Conservation (phyloP, 2,113 vertebrate genomes). For the Xiphias gladius region DNA sequence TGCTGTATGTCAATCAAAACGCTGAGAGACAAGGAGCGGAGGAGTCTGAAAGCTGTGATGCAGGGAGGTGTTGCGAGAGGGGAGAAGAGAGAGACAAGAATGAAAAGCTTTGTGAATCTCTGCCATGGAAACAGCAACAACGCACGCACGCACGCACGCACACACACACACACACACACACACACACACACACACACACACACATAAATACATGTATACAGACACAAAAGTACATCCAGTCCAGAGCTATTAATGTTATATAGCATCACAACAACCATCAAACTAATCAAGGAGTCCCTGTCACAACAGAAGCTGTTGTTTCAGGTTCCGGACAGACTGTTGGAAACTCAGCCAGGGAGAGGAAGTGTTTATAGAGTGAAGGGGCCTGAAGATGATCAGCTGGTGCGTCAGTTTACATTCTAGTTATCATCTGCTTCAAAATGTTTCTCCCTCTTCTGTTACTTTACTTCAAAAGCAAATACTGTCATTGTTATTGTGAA, state of each 20-base stretch:
- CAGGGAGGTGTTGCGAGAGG: slow-evolving; percentile 75
- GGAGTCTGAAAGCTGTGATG: slow-evolving; percentile 79
- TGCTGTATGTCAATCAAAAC: slow-evolving; percentile 78
- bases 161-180: background rate
- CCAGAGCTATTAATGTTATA: slow-evolving; percentile 64
- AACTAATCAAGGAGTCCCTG: slow-evolving; percentile 52
- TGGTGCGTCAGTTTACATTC: slow-evolving; percentile 39
- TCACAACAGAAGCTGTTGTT: slow-evolving; percentile 51
- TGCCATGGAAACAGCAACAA: slow-evolving; percentile 70
- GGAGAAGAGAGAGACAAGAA: slow-evolving; percentile 68
- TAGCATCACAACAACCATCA: slow-evolving; percentile 46
- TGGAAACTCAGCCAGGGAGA: slow-evolving; percentile 46
- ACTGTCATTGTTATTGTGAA: background rate
- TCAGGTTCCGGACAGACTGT: slow-evolving; percentile 47
- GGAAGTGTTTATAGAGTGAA: slow-evolving; percentile 42
- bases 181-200: slow-evolving; percentile 14
- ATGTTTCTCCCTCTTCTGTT: slow-evolving; percentile 17
- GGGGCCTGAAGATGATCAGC: slow-evolving; percentile 33
- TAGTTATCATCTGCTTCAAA: slow-evolving; percentile 5
- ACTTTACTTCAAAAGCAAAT: slow-evolving; percentile 13
- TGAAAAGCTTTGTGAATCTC: slow-evolving; percentile 74
- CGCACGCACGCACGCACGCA: background rate
- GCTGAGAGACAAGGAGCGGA: slow-evolving; percentile 76
- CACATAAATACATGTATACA: background rate
- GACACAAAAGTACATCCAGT: slow-evolving; percentile 46